A percentile compares a stretch with the other conserved stretches of the same genome.
These are phyloP conservation scores for Anser brachyrhynchus DNA, from an alignment of 2,113 vertebrate genomes.

Conservation along the genomic window DNA sequence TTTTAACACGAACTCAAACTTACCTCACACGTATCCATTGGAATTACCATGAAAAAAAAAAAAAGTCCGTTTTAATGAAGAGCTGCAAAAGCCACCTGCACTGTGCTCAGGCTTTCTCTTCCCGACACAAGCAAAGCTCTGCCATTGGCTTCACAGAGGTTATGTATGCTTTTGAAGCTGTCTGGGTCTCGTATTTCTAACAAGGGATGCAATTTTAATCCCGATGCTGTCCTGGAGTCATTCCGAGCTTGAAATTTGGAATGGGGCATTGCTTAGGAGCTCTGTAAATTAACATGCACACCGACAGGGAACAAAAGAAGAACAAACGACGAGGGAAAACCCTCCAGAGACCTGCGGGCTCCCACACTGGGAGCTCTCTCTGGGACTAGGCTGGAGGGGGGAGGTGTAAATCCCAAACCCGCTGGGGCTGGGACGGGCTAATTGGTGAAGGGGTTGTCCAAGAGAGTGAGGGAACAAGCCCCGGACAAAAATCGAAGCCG, in stretches of 20 bases:
- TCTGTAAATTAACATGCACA: neutral
- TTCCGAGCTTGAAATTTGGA: neutral
- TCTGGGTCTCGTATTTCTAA: neutral
- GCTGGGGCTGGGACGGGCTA: neutral
- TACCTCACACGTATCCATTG: accelerated
- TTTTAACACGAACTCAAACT: neutral
- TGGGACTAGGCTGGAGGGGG: accelerated
- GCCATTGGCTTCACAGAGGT: neutral
- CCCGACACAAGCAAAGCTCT: accelerated
- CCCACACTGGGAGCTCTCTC: neutral
- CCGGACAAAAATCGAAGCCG: neutral
- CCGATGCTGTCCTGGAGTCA: neutral
- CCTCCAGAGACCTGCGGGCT: neutral
- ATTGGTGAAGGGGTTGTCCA: neutral
- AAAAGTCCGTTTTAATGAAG: neutral
- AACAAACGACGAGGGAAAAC: neutral
- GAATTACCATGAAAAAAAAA: neutral
- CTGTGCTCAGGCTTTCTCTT: neutral
- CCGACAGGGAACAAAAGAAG: neutral
- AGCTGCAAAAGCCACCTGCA: neutral
- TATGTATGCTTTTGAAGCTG: neutral
- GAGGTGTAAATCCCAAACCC: neutral
- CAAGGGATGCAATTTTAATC: neutral
- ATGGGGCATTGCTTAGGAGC: neutral
- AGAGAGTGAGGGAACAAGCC: neutral